Percentiles rank a stretch among this genome's conserved stretches.
These are phyloP conservation scores for Sinocyclocheilus rhinocerous DNA, from an alignment of 2,113 vertebrate genomes.

Conservation along the genomic window DNA sequence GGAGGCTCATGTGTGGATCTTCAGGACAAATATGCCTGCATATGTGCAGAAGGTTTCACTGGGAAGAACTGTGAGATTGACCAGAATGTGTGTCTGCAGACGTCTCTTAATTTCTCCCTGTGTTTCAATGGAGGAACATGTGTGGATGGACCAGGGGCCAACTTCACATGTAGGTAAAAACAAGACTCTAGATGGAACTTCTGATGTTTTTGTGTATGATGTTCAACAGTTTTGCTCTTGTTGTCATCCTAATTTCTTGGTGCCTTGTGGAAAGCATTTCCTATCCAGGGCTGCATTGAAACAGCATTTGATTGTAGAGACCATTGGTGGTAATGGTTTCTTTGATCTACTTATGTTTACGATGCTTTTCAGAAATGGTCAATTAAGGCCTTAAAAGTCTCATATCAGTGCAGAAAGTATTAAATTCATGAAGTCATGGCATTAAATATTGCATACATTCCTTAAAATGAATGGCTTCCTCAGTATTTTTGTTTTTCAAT, in stretches of 20 bases:
- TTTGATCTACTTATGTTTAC: neutral
- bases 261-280: neutral
- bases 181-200: neutral
- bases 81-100: constrained; percentile 68
- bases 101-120: constrained; percentile 54
- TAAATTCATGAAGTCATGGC: too few species aligned
- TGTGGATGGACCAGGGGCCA: constrained; percentile 72
- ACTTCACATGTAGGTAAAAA: constrained; percentile 78
- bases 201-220: neutral
- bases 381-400: too few species aligned
- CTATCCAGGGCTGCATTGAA: too few species aligned
- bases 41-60: constrained; percentile 75
- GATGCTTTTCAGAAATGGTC: neutral
- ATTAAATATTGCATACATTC: neutral
- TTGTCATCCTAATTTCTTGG: constrained; percentile 1
- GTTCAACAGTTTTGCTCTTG: neutral
- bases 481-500: neutral
- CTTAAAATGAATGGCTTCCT: neutral
- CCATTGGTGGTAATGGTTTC: neutral
- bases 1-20: constrained; percentile 79
- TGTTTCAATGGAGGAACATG: constrained; percentile 78
- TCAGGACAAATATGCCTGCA: constrained; percentile 74
- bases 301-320: too few species aligned
- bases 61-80: constrained; percentile 72
- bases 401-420: too few species aligned